These are phyloP conservation scores for Laticauda colubrina DNA, from an alignment of 2,113 vertebrate genomes.

Conservation along the genomic window DNA sequence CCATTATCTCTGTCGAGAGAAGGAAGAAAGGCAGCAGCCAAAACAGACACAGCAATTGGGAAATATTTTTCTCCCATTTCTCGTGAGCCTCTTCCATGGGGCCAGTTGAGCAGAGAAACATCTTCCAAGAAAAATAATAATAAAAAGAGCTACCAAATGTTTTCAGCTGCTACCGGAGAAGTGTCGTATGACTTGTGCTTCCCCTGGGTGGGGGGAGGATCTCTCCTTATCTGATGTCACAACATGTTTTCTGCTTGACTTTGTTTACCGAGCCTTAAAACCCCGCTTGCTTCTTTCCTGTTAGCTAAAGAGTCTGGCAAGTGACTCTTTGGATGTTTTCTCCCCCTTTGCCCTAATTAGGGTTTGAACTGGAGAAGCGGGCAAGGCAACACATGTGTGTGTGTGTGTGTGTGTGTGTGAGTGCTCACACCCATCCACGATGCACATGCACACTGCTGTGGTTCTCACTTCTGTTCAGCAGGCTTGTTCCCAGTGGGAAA, in stretches of 20 bases:
- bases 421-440: no score
- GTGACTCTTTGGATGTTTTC: neutral
- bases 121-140: neutral
- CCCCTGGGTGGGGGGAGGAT: slow-evolving; percentile 29
- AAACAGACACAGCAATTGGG: neutral
- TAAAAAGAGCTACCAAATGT: neutral
- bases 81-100: neutral
- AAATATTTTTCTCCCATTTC: neutral
- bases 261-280: slow-evolving; percentile 58
- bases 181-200: neutral
- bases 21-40: neutral
- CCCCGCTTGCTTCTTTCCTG: slow-evolving; percentile 59
- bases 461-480: neutral
- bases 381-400: no score
- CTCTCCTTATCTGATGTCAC: slow-evolving; percentile 53
- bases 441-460: no score
- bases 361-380: slow-evolving; percentile 42
- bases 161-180: neutral
- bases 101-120: neutral
- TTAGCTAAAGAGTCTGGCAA: slow-evolving; percentile 52
- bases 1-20: slow-evolving; percentile 15
- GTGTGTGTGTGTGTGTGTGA: no score
- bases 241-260: slow-evolving; percentile 61
- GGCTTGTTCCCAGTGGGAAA: neutral
- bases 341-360: slow-evolving; percentile 60